Evolutionary conservation across 2,113 vertebrate genomes (phyloP).

Genomic region (Cheirogaleus medius): DNA sequence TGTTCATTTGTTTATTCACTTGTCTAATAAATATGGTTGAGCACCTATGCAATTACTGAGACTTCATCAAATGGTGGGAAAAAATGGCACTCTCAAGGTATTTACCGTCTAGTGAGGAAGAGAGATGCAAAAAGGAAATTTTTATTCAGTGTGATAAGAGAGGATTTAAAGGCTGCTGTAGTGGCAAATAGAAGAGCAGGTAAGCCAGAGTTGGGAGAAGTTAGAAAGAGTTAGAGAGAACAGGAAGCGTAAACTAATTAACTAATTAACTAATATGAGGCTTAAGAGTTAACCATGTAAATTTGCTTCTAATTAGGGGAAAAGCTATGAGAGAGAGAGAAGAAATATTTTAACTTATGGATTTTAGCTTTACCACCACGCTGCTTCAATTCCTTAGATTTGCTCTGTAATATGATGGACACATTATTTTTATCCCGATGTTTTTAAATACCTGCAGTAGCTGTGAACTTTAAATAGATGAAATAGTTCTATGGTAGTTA

Average conservation of each 20-base stretch:
- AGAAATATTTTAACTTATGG: background rate
- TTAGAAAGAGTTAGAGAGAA: background rate
- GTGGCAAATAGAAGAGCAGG: background rate
- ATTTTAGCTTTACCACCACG: background rate
- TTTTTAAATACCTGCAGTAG: constrained; percentile 56
- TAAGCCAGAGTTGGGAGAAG: background rate
- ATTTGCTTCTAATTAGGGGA: background rate
- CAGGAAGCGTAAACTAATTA: background rate
- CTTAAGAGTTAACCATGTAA: background rate
- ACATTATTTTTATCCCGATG: constrained; percentile 37
- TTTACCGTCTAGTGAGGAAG: background rate
- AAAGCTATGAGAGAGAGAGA: background rate
- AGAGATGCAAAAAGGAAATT: background rate
- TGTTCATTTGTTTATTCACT: background rate
- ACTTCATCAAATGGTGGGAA: background rate
- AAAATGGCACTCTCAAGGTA: background rate
- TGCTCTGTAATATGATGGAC: constrained; percentile 41
- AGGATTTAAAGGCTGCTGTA: background rate
- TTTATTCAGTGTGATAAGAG: background rate
- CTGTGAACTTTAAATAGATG: constrained; percentile 63
- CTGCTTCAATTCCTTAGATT: constrained; percentile 46
- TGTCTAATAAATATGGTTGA: background rate
- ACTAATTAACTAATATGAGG: background rate
- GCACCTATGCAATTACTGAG: background rate
- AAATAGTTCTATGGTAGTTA: background rate